phyloP scores from a whole-genome alignment of 2,113 vertebrate genomes.

The Silurus glanis region DNA sequence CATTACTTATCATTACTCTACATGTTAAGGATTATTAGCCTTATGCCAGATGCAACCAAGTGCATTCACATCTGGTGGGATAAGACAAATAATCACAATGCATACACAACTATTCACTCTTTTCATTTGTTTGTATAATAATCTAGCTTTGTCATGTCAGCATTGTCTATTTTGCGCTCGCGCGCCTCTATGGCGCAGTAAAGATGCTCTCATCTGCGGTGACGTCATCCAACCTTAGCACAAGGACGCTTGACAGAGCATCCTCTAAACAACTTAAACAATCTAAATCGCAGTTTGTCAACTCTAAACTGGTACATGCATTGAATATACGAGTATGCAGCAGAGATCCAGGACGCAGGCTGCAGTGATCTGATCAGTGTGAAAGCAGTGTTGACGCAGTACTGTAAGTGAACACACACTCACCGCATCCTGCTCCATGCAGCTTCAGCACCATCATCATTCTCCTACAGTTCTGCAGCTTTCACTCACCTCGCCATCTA shows the following conservation, averaged over 20 bases:
- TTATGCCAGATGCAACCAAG: not conserved
- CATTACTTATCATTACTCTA: too few relatives aligned
- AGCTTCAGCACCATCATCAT: conserved; percentile 14
- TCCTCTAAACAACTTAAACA: not conserved
- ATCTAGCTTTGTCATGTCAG: too few relatives aligned
- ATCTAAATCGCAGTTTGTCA: not conserved
- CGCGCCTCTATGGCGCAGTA: conserved; percentile 10
- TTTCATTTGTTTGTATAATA: too few relatives aligned
- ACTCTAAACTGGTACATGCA: not conserved
- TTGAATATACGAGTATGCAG: not conserved
- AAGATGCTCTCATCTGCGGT: not conserved
- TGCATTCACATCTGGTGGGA: not conserved
- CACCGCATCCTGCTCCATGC: conserved; percentile 16
- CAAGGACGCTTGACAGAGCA: conserved; percentile 4
- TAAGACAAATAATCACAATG: not conserved
- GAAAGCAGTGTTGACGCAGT: conserved; percentile 13
- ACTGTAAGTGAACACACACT: not conserved
- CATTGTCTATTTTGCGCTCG: not conserved
- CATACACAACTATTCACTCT: not conserved
- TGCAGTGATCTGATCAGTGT: not conserved
- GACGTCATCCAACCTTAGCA: conserved; percentile 8
- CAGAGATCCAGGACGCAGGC: not conserved
- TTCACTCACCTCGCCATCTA: not conserved
- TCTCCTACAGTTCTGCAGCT: conserved; percentile 7
- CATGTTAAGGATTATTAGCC: not conserved